Evolutionary conservation across 2,888 invertebrate species (phyloP).

Genomic region (Melangyna quadrimaculata): DNA sequence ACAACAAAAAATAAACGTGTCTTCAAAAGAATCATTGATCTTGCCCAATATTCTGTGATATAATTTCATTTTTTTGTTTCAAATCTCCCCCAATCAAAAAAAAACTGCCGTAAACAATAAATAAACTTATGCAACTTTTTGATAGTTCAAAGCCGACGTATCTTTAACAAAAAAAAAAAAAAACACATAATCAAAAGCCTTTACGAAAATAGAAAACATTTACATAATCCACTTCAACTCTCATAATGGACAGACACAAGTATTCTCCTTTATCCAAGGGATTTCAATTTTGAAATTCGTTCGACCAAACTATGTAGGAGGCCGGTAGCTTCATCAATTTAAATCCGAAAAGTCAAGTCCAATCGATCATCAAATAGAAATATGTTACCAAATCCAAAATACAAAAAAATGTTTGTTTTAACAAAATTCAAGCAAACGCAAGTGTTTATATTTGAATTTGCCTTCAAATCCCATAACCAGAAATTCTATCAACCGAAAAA

Average conservation of each 20-base stretch:
- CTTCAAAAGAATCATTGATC: conserved; percentile 1
- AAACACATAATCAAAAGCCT: not conserved
- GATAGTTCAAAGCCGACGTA: not conserved
- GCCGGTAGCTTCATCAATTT: no score
- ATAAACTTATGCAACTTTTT: not conserved
- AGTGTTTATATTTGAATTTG: conserved; percentile 2
- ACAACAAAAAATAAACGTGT: not conserved
- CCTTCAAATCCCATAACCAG: not conserved
- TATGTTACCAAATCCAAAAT: not conserved
- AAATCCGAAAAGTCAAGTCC: not conserved
- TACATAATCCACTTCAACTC: not conserved
- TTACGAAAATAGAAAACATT: not conserved
- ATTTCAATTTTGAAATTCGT: conserved; percentile 5
- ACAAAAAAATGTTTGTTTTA: not conserved
- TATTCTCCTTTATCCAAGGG: not conserved
- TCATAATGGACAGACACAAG: not conserved
- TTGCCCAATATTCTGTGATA: not conserved
- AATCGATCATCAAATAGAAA: conserved; percentile 9
- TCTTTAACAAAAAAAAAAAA: not conserved
- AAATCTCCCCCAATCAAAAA: not conserved
- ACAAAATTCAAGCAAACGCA: not conserved
- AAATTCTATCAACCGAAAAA: not conserved
- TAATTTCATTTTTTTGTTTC: not conserved
- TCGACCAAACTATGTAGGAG: not conserved
- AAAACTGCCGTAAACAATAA: not conserved